phyloP scores from a whole-genome alignment of 2,888 invertebrate genomes.

The Cheilosia variabilis region DNA sequence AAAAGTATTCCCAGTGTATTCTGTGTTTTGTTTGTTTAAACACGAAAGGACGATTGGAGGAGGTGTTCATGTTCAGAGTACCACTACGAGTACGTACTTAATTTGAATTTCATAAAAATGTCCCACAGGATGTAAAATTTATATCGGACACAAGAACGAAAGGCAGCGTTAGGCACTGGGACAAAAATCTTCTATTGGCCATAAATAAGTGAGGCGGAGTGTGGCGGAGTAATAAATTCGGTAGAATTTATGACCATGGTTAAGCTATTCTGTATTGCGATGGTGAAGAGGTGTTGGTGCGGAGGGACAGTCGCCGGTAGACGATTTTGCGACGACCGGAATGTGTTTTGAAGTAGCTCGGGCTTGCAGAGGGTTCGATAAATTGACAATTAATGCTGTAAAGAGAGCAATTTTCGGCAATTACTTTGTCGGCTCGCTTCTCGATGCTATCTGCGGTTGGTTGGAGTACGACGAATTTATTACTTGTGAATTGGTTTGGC shows the following conservation, averaged over 20 bases:
- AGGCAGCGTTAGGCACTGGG: conserved; percentile 3
- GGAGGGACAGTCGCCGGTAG: neutral
- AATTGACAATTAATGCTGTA: conserved; percentile 63
- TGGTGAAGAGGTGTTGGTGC: neutral
- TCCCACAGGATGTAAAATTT: conserved; percentile 48
- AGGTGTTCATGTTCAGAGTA: neutral
- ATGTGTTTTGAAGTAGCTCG: conserved; percentile 32
- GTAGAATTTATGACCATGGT: conserved; percentile 52
- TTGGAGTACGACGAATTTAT: conserved; percentile 17
- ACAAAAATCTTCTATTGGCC: conserved; percentile 47
- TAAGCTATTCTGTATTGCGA: conserved; percentile 40
- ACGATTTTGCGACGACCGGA: conserved; percentile 15
- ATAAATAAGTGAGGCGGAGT: conserved; percentile 50
- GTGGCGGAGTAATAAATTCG: conserved; percentile 50
- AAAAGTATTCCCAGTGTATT: neutral
- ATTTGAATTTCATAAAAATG: conserved; percentile 66
- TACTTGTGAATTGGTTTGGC: conserved; percentile 2
- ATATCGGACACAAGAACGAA: conserved; percentile 27
- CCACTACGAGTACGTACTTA: conserved; percentile 28
- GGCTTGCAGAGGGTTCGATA: conserved; percentile 34
- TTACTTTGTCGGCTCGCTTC: conserved; percentile 26
- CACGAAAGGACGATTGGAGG: neutral
- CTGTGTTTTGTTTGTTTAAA: conserved; percentile 27
- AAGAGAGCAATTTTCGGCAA: conserved; percentile 42
- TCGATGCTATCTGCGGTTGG: conserved; percentile 29